A percentile compares a stretch with the other conserved stretches of the same genome.
Evolutionary conservation across 2,888 invertebrate genomes (phyloP).

Genomic region (Drosophila quinaria): DNA sequence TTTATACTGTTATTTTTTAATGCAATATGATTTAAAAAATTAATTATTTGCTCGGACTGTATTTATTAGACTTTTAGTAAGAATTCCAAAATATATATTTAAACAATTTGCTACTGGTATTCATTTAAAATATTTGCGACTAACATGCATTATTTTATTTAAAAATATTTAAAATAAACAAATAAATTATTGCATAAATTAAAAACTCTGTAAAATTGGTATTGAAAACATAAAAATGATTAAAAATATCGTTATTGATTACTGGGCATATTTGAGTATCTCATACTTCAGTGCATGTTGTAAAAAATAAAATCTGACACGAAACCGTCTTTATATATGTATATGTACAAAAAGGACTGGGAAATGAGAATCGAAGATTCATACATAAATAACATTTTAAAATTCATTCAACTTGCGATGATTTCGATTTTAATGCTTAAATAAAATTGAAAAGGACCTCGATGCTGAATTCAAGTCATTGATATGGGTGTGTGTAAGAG

Average conservation of each 20-base stretch:
- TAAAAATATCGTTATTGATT: no score
- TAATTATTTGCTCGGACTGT: no score
- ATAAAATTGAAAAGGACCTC: conserved; percentile 48
- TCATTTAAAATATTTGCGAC: no score
- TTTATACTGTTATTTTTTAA: no score
- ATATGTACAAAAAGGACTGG: neutral
- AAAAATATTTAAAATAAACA: no score
- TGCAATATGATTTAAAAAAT: no score
- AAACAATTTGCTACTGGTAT: no score
- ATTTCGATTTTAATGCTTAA: conserved; percentile 58
- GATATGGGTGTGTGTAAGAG: neutral
- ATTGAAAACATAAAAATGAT: neutral
- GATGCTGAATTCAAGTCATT: conserved; percentile 15
- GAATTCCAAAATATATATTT: no score
- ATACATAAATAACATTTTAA: conserved; percentile 58
- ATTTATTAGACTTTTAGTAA: no score
- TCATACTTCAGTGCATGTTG: neutral
- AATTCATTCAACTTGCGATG: conserved; percentile 58
- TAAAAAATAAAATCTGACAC: neutral
- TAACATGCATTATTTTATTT: no score
- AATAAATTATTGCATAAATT: no score
- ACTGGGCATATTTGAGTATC: neutral
- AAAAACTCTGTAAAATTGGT: neutral
- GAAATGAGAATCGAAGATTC: conserved; percentile 34
- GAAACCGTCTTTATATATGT: neutral